A percentile compares a stretch with the other conserved stretches of the same genome.
phyloP scores from a whole-genome alignment of 2,888 invertebrate genomes.

The Polydrusus tereticollis region DNA sequence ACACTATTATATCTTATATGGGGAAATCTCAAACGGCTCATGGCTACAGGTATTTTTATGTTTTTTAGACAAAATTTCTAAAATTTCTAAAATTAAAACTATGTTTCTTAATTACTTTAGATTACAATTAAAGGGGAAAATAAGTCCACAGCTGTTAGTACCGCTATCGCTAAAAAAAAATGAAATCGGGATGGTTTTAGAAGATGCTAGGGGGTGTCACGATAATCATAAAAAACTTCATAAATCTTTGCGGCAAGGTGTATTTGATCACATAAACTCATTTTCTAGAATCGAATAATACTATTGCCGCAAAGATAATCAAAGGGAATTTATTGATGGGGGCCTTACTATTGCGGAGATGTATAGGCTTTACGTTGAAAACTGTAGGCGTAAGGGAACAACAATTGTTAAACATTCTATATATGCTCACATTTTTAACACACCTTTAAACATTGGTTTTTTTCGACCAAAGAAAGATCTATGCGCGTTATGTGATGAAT shows the following conservation, averaged over 20 bases:
- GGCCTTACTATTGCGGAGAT: conserved; percentile 18
- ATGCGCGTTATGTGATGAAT: neutral
- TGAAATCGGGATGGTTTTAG: neutral
- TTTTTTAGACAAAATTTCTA: too few species aligned
- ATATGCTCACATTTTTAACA: neutral
- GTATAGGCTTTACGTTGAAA: neutral
- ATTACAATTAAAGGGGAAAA: too few species aligned
- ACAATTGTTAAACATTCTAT: neutral
- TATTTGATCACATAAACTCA: conserved; percentile 20
- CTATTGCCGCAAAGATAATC: conserved; percentile 12
- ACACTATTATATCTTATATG: too few species aligned
- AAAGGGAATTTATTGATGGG: conserved; percentile 13
- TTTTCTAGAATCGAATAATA: conserved; percentile 14
- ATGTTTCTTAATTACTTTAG: too few species aligned
- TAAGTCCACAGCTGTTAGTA: too few species aligned
- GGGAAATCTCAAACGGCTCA: too few species aligned
- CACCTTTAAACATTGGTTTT: neutral
- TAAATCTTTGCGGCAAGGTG: neutral
- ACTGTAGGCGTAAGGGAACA: neutral
- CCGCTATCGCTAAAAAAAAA: too few species aligned
- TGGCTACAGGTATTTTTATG: too few species aligned
- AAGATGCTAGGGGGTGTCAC: conserved; percentile 5
- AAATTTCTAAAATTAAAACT: too few species aligned
- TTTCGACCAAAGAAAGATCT: neutral
- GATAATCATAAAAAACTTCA: conserved; percentile 5